A percentile compares a stretch with the other conserved stretches of the same genome.
phyloP scores from a whole-genome alignment of 2,888 invertebrate genomes.

The Papilio gigon region DNA sequence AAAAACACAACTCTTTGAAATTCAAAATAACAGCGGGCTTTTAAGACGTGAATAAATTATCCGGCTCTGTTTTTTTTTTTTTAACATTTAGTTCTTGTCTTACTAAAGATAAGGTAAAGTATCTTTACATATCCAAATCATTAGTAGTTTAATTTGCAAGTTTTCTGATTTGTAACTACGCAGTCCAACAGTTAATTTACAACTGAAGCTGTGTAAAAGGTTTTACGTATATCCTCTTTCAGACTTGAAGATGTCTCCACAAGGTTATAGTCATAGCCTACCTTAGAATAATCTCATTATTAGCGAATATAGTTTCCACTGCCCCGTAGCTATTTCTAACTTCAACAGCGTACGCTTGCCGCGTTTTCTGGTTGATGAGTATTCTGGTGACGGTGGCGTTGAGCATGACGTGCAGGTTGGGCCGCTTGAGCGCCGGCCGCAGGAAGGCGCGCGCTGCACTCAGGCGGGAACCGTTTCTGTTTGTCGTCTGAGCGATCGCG shows the following conservation, averaged over 20 bases:
- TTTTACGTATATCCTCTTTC: not conserved
- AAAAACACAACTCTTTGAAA: not conserved
- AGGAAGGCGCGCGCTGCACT: slow-evolving; percentile 92
- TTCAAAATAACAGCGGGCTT: too few relatives aligned
- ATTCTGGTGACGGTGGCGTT: slow-evolving; percentile 91
- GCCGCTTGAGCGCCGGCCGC: slow-evolving; percentile 87
- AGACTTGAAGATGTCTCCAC: too few relatives aligned
- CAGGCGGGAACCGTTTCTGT: slow-evolving; percentile 91
- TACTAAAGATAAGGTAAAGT: too few relatives aligned
- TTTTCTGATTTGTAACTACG: too few relatives aligned
- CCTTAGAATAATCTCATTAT: slow-evolving; percentile 85
- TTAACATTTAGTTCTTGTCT: too few relatives aligned
- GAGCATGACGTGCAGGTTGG: slow-evolving; percentile 91
- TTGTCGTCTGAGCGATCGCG: slow-evolving; percentile 93
- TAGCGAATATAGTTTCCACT: slow-evolving; percentile 83
- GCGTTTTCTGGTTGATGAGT: slow-evolving; percentile 87
- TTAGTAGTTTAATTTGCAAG: too few relatives aligned
- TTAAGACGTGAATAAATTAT: too few relatives aligned
- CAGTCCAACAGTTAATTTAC: too few relatives aligned
- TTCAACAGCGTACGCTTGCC: slow-evolving; percentile 90
- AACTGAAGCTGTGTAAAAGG: too few relatives aligned
- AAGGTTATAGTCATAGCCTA: slow-evolving; percentile 58
- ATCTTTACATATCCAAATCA: too few relatives aligned
- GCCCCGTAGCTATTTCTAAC: slow-evolving; percentile 82
- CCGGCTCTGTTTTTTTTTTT: too few relatives aligned